These are phyloP conservation scores for Thelaira solivaga DNA, from an alignment of 2,888 invertebrate genomes.

Conservation along the genomic window DNA sequence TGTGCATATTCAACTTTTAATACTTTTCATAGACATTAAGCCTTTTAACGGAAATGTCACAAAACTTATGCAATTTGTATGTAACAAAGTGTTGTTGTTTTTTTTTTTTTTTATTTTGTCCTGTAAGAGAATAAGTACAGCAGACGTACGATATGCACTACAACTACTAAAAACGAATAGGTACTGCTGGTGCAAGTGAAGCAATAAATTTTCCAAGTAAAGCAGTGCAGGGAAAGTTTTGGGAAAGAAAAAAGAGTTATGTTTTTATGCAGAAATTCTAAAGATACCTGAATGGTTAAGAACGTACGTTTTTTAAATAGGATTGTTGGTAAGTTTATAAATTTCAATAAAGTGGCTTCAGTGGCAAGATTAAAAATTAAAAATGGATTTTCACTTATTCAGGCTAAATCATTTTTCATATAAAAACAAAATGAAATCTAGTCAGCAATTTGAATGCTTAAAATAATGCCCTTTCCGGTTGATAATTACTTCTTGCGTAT, in stretches of 20 bases:
- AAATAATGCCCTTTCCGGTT: no score
- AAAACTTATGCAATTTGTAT: conserved; percentile 62
- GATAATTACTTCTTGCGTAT: no score
- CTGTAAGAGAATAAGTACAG: conserved; percentile 1
- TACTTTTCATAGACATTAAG: conserved; percentile 56
- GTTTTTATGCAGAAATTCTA: background rate
- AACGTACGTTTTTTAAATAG: background rate
- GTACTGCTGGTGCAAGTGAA: background rate
- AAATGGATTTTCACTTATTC: no score
- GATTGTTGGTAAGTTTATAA: no score
- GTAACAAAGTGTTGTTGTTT: conserved; percentile 49
- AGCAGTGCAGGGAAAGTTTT: background rate
- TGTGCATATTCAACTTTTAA: conserved; percentile 32
- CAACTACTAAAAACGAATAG: conserved; percentile 1
- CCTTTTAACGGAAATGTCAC: conserved; percentile 60
- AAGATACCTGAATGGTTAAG: background rate
- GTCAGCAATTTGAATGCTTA: no score
- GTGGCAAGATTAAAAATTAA: no score
- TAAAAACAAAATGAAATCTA: no score
- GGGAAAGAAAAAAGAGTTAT: background rate
- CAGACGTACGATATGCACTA: conserved; percentile 15
- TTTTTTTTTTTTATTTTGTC: no score
- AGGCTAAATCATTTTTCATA: no score
- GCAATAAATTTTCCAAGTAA: conserved; percentile 35
- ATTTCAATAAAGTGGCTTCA: no score